Conservation (phyloP, 2,797 vertebrate genomes). For the Percopsis omiscomaycus region DNA sequence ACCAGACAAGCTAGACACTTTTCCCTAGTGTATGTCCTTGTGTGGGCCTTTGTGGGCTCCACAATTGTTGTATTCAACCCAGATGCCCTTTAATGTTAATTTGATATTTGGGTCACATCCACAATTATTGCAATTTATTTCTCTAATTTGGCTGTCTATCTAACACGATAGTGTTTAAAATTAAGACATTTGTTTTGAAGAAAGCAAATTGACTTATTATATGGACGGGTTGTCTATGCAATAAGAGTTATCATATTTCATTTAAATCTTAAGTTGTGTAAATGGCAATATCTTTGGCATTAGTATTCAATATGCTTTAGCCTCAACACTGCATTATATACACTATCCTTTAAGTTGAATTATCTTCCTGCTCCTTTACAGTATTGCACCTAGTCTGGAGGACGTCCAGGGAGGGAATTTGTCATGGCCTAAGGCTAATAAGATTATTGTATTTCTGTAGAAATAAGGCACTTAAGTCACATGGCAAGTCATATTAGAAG, state of each 20-base stretch:
- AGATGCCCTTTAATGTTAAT: slow-evolving; percentile 17
- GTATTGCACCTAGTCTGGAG: slow-evolving; percentile 17
- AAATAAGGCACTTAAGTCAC: neutral
- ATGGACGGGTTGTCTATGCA: slow-evolving; percentile 18
- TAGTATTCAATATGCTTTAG: slow-evolving; percentile 27
- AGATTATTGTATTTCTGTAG: neutral
- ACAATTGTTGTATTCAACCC: neutral
- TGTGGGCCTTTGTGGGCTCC: too few species aligned
- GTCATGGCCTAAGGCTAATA: neutral
- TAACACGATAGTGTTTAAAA: neutral
- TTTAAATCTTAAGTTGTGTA: slow-evolving; percentile 21
- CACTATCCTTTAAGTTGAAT: slow-evolving; percentile 31
- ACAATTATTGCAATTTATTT: slow-evolving; percentile 18
- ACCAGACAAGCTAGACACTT: too few species aligned
- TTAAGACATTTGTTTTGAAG: slow-evolving; percentile 25
- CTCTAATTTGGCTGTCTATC: slow-evolving; percentile 4
- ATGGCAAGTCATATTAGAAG: too few species aligned
- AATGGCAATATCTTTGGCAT: slow-evolving; percentile 33
- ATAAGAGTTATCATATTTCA: slow-evolving; percentile 33
- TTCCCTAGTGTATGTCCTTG: too few species aligned
- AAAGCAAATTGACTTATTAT: slow-evolving; percentile 15
- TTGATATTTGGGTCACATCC: slow-evolving; percentile 12
- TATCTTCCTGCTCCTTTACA: slow-evolving; percentile 22
- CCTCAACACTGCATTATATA: slow-evolving; percentile 12
- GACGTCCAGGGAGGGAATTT: slow-evolving; percentile 13